These are phyloP conservation scores for Proales similis DNA, from an alignment of 1,140 invertebrate genomes.

Conservation along the genomic window DNA sequence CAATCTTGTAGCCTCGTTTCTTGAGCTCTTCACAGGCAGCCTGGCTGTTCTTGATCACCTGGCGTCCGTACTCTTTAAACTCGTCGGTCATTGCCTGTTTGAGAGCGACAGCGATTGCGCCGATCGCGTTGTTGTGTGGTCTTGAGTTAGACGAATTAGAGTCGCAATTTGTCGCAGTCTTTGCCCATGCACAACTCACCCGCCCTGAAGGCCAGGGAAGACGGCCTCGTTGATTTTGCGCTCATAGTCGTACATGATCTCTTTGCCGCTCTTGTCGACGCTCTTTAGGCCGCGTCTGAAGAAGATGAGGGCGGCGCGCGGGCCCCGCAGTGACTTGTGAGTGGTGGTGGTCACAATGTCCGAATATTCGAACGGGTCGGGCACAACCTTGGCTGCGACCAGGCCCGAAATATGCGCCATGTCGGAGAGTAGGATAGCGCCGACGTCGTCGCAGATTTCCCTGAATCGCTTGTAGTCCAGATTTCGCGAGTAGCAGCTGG, in stretches of 20 bases:
- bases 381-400: conserved; percentile 74
- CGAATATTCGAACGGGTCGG: conserved; percentile 82
- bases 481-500: conserved; percentile 59
- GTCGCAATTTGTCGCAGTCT: conserved; percentile 67
- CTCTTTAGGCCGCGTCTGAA: conserved; percentile 43
- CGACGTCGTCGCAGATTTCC: conserved; percentile 77
- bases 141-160: conserved; percentile 73
- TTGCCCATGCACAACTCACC: neutral
- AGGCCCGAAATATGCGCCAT: conserved; percentile 90
- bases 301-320: conserved; percentile 56
- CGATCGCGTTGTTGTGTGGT: conserved; percentile 4
- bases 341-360: conserved; percentile 92
- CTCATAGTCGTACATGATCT: conserved; percentile 64
- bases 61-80: conserved; percentile 77
- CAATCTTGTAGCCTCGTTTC: neutral
- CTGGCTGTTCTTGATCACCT: conserved; percentile 61
- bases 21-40: conserved; percentile 51
- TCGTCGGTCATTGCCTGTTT: conserved; percentile 70
- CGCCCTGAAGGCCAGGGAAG: conserved; percentile 73
- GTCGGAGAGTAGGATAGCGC: conserved; percentile 76
- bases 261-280: conserved; percentile 39
- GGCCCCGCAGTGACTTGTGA: conserved; percentile 86
- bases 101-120: conserved; percentile 78
- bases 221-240: conserved; percentile 81
- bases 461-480: conserved; percentile 76